Evolutionary conservation across 2,113 vertebrate genomes (phyloP), one percentile per base, ranked within the genome.

Genomic region (Microtus pennsylvanicus): DNA sequence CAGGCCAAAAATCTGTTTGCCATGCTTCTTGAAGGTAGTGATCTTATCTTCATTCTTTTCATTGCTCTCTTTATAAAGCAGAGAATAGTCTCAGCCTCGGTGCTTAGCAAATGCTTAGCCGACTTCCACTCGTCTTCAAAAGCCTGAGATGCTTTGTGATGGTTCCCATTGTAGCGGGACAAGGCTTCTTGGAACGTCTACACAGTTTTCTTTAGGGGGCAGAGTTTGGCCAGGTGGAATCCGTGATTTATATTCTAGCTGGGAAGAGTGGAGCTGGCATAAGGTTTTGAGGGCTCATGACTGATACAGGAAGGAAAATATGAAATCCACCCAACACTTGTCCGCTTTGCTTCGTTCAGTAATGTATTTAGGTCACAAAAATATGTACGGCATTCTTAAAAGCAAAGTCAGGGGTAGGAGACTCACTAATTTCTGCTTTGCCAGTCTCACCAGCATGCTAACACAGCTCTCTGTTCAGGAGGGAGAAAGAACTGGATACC

Each of bases 361-460:
- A 78, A 87, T 90, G 77, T 69, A 78, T 82, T 92, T 81, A 91
- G 45, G 77, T 96, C 83, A 85, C 93, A 80, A 96, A 97, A 96
- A 94, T 91, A 89, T 87, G 82, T 87, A 89, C n/a, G 65, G 82
- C 94, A 93, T 96, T 91, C 92, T 94, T 86, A 75, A 82, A 96
- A 86, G 52, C 52, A 89, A 93, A 77, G 42, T 55, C 88, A 19
- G n/a, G 8, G 38, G 70, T 10, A 14, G 92, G 35, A 65, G 83
- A 80, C 38, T 50, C 11, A 16, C 67, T 95, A 87, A 95, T 88
- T 93, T 94, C 95, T 91, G 89, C 87, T 80, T 90, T 78, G 69
- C 75, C 75, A 33, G n/a, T 83, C 55, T 93, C 69, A 83, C 93
- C 90, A 74, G 87, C 63, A 78, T 89, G 78, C 91, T 94, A 95